A percentile compares a stretch with the other conserved stretches of the same genome.
phyloP scores from a whole-genome alignment of 2,797 vertebrate species.

The Brachyalestes nurse region DNA sequence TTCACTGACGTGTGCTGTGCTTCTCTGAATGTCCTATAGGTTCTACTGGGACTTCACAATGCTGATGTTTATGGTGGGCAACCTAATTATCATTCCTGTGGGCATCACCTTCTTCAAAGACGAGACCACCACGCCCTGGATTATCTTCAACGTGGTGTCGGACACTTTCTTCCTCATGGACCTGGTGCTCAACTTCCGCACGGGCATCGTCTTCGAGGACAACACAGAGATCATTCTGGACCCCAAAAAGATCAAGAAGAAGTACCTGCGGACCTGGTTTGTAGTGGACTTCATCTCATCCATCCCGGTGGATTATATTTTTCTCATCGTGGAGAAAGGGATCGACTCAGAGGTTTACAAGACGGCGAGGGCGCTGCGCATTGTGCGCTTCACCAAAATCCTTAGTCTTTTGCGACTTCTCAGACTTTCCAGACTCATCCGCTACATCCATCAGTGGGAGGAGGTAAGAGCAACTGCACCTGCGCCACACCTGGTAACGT shows the following conservation, averaged over 20 bases:
- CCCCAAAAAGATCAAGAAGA: constrained; percentile 93
- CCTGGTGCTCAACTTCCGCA: constrained; percentile 97
- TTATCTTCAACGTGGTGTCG: constrained; percentile 98
- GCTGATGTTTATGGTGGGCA: constrained; percentile 98
- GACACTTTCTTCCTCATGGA: constrained; percentile 99
- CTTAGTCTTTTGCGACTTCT: constrained; percentile 91
- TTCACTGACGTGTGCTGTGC: neutral
- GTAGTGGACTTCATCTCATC: constrained; percentile 97
- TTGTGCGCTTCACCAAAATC: constrained; percentile 97
- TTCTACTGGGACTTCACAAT: constrained; percentile 99
- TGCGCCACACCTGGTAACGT: neutral
- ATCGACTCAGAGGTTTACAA: constrained; percentile 98
- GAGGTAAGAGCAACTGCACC: constrained; percentile 79
- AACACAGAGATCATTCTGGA: constrained; percentile 98
- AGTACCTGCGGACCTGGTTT: constrained; percentile 97
- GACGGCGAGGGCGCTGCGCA: constrained; percentile 92
- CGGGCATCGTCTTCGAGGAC: constrained; percentile 95
- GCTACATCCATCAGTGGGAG: constrained; percentile 98
- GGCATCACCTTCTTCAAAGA: constrained; percentile 99
- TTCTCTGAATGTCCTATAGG: constrained; percentile 69
- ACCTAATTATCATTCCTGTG: constrained; percentile 97
- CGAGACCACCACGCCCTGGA: constrained; percentile 95
- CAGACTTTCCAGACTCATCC: constrained; percentile 92
- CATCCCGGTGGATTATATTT: constrained; percentile 99
- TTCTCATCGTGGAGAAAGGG: constrained; percentile 97